Base-by-base conservation (phyloP, 2,113 vertebrate species). In the Chiloscyllium plagiosum region DNA sequence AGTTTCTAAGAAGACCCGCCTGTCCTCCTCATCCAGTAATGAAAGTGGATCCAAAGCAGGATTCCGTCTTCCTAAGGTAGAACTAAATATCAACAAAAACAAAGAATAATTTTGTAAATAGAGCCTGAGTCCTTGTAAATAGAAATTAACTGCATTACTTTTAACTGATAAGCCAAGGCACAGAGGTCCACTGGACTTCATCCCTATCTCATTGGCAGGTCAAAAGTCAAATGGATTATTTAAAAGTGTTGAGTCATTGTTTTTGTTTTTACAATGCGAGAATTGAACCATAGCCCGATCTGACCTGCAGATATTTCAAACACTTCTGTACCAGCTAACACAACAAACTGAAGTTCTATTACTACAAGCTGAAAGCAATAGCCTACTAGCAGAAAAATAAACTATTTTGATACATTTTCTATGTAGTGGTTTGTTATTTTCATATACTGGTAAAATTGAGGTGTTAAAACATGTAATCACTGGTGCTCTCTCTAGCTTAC, bases 1-100 rank as follows among this genome's bases (percentile, higher is more conserved):
- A 95, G 96, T 97, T 22, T 97, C 98, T 2, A 98, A 98, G 96
- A 98, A 98, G 80, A 97, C 98, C 0, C 98, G 98, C 52, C 96
- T 98, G 68, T 98, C 98, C 0, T 99, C 99, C 0, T 98, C 99
- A 0, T 99, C 99, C 10, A 98, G 98, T 96, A 98, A 96, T 26
- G 99, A 99, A 96, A 98, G 98, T 96, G 98, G 98, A 68, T 97
- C 97, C 0, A 98, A 97, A 96, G 97, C 97, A 17, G 98, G 98
- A 24, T 95, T 98, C 78, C 98, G 97, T 29, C 68, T 98, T 42
- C 98, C 99, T 0, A 97, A 96, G 33, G 96, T 98, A 96, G 98
- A 99, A 97, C 94, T 99, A 76, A 96, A 98, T 0, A 98, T 98
- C 96, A 98, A 98, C 96, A 96, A 96, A 56, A 98, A 98, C 97